phyloP scores from a whole-genome alignment of 2,113 vertebrate species.

The Podocnemis expansa region DNA sequence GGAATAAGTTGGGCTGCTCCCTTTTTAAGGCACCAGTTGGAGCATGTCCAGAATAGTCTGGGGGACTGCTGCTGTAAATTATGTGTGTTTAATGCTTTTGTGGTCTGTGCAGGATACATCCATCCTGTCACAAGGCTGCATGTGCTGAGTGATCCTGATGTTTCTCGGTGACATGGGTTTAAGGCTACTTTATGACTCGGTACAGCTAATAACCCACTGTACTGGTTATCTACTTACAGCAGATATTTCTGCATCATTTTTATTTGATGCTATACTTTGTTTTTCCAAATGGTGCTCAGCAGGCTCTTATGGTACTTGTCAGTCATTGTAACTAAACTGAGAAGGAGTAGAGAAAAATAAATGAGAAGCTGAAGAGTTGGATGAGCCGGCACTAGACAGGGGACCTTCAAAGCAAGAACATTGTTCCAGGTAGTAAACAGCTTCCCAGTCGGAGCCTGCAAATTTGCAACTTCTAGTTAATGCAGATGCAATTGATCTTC shows the following conservation, averaged over 20 bases:
- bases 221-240: neutral
- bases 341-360: neutral
- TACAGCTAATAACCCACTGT: neutral
- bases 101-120: too few relatives aligned
- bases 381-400: neutral
- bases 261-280: neutral
- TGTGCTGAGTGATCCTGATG: neutral
- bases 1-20: too few relatives aligned
- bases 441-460: neutral
- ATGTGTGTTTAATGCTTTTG: too few relatives aligned
- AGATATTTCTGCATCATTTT: neutral
- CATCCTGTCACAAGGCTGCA: too few relatives aligned
- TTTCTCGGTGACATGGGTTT: neutral
- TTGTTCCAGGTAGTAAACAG: neutral
- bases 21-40: too few relatives aligned
- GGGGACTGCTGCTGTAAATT: too few relatives aligned
- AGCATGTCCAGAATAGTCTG: too few relatives aligned
- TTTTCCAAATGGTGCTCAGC: neutral
- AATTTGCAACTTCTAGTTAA: neutral
- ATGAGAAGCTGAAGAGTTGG: neutral
- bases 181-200: neutral
- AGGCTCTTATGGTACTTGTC: neutral
- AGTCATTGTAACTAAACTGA: neutral
- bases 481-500: neutral
- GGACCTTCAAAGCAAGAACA: neutral